Percentiles rank a stretch among this genome's conserved stretches.
These are phyloP conservation scores for Morpho deidamia DNA, from an alignment of 2,888 invertebrate genomes.

Conservation along the genomic window DNA sequence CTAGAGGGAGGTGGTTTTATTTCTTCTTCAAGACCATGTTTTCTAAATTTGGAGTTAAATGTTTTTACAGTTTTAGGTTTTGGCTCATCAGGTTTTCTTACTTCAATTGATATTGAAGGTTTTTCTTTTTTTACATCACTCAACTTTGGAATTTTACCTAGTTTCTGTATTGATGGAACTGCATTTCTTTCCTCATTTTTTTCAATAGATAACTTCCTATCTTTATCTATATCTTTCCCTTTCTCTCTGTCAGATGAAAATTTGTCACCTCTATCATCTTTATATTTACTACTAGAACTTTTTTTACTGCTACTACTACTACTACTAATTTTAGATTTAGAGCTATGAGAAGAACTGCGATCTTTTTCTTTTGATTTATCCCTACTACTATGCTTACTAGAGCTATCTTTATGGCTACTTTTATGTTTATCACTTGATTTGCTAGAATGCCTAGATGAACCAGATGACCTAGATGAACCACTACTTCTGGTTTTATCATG, in stretches of 20 bases:
- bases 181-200: constrained; percentile 83
- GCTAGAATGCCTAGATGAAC: constrained; percentile 59
- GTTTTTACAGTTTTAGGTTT: constrained; percentile 95
- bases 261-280: constrained; percentile 46
- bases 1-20: constrained; percentile 91
- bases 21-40: constrained; percentile 93
- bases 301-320: constrained; percentile 23
- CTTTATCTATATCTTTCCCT: constrained; percentile 47
- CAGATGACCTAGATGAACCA: constrained; percentile 42
- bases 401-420: constrained; percentile 40
- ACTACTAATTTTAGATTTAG: constrained; percentile 61
- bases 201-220: constrained; percentile 65
- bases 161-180: constrained; percentile 83
- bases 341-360: constrained; percentile 51
- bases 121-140: constrained; percentile 80
- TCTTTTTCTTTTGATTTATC: constrained; percentile 51
- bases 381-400: constrained; percentile 42
- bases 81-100: constrained; percentile 83
- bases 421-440: constrained; percentile 59
- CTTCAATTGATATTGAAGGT: constrained; percentile 89
- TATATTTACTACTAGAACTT: constrained; percentile 44
- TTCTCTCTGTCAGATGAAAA: constrained; percentile 47
- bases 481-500: constrained; percentile 28
- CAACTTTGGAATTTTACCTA: constrained; percentile 89
- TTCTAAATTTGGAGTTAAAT: constrained; percentile 93